Conservation (phyloP, 30 jellyfish, hydroid and myxozoan species). For the Hydractinia symbiolongicarpus region DNA sequence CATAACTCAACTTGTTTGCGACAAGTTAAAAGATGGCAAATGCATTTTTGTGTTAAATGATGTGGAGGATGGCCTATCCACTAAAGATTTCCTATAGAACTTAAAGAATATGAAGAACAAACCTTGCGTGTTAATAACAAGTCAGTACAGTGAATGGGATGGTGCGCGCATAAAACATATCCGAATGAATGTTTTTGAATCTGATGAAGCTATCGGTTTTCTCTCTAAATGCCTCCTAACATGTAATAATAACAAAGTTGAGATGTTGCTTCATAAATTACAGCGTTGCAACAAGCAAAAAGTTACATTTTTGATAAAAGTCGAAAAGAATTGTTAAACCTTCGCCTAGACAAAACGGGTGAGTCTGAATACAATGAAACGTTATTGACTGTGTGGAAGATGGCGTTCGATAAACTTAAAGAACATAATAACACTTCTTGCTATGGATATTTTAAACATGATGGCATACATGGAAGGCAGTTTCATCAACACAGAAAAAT, state of each 20-base stretch:
- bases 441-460: background rate
- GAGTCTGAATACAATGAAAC: conserved; percentile 6
- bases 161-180: conserved; percentile 16
- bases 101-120: background rate
- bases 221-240: background rate
- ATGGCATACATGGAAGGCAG: conserved; percentile 10
- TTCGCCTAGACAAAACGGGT: conserved; percentile 5
- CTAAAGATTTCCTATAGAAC: conserved; percentile 15
- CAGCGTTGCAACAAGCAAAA: conserved; percentile 59
- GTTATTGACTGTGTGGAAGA: conserved; percentile 36
- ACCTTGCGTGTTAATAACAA: conserved; percentile 28
- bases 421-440: conserved; percentile 5
- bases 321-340: conserved; percentile 23
- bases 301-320: conserved; percentile 31
- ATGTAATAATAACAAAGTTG: conserved; percentile 20
- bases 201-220: conserved; percentile 26
- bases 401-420: conserved; percentile 38
- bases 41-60: conserved; percentile 36
- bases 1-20: background rate
- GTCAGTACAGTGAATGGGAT: conserved; percentile 37
- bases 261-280: conserved; percentile 19
- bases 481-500: background rate
- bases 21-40: too few relatives aligned
- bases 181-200: conserved; percentile 15
- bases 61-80: conserved; percentile 32